phyloP scores from a whole-genome alignment of 2,888 invertebrate genomes.

The Thyatira batis region DNA sequence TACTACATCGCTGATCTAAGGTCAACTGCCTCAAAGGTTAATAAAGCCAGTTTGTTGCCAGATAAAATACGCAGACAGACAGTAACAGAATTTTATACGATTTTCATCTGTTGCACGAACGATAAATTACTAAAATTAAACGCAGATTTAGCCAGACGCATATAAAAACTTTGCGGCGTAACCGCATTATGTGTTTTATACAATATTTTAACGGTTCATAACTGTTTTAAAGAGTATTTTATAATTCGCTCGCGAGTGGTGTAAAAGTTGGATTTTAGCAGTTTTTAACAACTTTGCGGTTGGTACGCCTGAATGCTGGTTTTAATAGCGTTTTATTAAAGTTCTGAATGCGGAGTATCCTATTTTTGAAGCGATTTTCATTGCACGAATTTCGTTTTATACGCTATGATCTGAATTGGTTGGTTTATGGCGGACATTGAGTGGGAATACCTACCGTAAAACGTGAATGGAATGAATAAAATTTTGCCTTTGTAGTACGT shows the following conservation, averaged over 20 bases:
- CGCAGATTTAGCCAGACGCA: neutral
- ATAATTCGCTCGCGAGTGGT: constrained; percentile 1
- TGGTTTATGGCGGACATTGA: neutral
- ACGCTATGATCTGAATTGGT: neutral
- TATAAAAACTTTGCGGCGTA: neutral
- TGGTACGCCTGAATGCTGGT: neutral
- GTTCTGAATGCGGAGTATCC: neutral
- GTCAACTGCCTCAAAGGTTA: no score
- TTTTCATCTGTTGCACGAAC: neutral
- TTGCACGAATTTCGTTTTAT: neutral
- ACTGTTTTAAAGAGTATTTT: neutral
- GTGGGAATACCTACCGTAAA: neutral
- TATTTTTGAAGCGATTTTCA: neutral
- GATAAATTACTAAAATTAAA: neutral
- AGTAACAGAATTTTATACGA: neutral
- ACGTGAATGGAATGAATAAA: neutral
- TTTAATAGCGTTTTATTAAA: neutral
- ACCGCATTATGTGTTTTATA: constrained; percentile 8
- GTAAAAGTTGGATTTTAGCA: constrained; percentile 5
- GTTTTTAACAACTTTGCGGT: constrained; percentile 9
- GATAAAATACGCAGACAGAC: constrained; percentile 6
- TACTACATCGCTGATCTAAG: no score
- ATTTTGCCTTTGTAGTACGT: neutral
- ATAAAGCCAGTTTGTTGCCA: no score
- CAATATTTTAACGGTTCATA: constrained; percentile 8